phyloP scores from a whole-genome alignment of 2,113 vertebrate genomes.

The Ciconia stormi region DNA sequence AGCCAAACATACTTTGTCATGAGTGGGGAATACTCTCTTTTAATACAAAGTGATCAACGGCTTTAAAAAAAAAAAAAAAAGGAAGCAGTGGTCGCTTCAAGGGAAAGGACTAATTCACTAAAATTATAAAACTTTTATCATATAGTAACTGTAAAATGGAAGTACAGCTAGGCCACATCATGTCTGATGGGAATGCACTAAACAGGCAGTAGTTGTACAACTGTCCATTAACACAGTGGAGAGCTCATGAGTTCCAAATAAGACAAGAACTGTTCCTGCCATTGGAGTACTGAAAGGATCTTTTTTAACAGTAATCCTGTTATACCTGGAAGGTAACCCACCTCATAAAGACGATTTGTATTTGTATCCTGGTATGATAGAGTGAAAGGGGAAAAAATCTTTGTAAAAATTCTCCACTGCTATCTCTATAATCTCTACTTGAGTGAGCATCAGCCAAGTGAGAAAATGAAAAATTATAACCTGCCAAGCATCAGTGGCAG shows the following conservation, averaged over 20 bases:
- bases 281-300: not conserved
- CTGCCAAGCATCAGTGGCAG: conserved; percentile 87
- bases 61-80: not conserved
- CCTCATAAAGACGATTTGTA: not conserved
- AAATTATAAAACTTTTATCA: not conserved
- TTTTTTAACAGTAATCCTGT: not conserved
- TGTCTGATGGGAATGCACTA: not conserved
- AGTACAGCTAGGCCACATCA: not conserved
- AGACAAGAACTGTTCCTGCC: not conserved
- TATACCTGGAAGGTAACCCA: not conserved
- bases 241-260: not conserved
- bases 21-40: not conserved
- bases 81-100: not conserved
- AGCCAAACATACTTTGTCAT: not conserved
- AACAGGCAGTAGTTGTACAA: not conserved
- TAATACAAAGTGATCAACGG: not conserved
- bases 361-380: conserved; percentile 28
- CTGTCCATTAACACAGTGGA: not conserved
- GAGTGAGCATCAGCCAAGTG: conserved; percentile 82
- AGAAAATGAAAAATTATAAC: conserved; percentile 89
- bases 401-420: conserved; percentile 77
- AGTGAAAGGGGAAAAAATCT: conserved; percentile 65
- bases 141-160: not conserved
- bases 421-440: conserved; percentile 87
- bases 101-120: not conserved